Conservation (phyloP, 2,797 vertebrate genomes). For the Chloroceryle amazona region DNA sequence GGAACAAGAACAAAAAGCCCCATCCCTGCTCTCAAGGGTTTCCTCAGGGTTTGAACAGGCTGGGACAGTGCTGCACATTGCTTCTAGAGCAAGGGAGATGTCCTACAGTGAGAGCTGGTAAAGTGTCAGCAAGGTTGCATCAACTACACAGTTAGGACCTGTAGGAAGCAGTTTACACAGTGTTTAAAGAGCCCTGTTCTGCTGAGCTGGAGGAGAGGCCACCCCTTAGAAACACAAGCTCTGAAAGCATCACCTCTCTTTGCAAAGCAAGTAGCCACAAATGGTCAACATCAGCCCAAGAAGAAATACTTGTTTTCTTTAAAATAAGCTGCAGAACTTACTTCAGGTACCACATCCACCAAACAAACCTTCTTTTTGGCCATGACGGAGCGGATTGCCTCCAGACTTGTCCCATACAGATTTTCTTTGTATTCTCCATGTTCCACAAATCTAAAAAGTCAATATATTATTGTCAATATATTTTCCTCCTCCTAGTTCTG, state of each 20-base stretch:
- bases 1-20: neutral
- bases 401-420: conserved; percentile 93
- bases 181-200: neutral
- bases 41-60: neutral
- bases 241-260: neutral
- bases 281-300: neutral
- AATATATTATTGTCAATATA: neutral
- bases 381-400: conserved; percentile 89
- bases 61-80: neutral
- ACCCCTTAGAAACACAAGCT: neutral
- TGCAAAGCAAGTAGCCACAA: neutral
- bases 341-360: conserved; percentile 94
- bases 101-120: neutral
- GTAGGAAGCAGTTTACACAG: neutral
- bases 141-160: neutral
- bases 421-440: conserved; percentile 95
- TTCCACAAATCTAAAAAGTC: conserved; percentile 90
- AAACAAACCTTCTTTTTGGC: conserved; percentile 91
- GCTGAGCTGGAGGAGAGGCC: neutral
- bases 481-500: neutral
- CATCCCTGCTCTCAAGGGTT: neutral
- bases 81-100: neutral
- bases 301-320: neutral
- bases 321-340: conserved; percentile 76
- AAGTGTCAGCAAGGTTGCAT: neutral